Evolutionary conservation across 2,113 vertebrate genomes (phyloP).

Genomic region (Pluvialis apricaria): DNA sequence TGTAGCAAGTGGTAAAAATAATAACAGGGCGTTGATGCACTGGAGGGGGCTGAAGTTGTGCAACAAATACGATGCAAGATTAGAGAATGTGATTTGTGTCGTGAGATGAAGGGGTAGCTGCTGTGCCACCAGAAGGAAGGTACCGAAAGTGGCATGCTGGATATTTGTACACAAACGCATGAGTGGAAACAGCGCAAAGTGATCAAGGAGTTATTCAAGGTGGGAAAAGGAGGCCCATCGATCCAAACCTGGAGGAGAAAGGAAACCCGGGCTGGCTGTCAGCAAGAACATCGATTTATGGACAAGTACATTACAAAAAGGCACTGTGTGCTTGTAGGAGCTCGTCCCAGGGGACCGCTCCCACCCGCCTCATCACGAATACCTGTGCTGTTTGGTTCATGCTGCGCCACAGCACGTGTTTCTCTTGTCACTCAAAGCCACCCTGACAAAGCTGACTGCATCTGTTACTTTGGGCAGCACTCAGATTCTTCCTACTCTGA

Average conservation of each 20-base stretch:
- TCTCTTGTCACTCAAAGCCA: not conserved
- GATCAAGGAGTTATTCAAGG: not conserved
- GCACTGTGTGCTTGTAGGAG: not conserved
- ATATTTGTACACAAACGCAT: not conserved
- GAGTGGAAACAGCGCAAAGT: not conserved
- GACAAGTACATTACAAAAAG: not conserved
- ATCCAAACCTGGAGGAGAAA: not conserved
- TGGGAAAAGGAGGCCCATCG: not conserved
- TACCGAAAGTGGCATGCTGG: not conserved
- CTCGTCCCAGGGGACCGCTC: fast-evolving
- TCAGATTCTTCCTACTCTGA: not conserved
- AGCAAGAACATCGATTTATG: not conserved
- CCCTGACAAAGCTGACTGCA: not conserved
- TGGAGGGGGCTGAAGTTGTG: not conserved
- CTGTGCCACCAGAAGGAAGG: not conserved
- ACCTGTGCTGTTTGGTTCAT: fast-evolving
- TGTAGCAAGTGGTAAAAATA: not conserved
- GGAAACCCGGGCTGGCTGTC: not conserved
- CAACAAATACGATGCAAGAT: not conserved
- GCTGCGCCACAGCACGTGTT: not conserved
- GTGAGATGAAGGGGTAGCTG: not conserved
- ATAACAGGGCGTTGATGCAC: not conserved
- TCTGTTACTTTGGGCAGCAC: no score
- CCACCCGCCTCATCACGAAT: not conserved
- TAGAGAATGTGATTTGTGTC: not conserved